Conservation (phyloP, 92 coral and sea anemone genomes). For the Porites divaricata region DNA sequence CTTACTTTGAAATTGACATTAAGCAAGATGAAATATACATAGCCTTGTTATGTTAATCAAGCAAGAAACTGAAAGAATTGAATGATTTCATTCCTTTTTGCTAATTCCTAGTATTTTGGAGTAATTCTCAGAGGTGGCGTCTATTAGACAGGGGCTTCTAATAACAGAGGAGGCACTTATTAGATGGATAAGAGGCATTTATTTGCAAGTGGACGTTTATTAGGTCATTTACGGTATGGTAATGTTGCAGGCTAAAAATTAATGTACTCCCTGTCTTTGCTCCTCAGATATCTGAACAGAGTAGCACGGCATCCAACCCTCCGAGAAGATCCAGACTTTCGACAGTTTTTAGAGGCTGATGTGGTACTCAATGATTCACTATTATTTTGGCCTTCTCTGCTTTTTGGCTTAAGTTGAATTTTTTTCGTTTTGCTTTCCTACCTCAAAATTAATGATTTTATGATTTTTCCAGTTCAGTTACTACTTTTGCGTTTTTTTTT, state of each 20-base stretch:
- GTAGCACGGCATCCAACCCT: slow-evolving; percentile 86
- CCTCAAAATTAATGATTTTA: background rate
- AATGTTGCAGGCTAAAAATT: background rate
- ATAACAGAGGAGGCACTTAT: too few species aligned
- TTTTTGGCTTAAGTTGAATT: background rate
- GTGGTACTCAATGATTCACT: slow-evolving; percentile 51
- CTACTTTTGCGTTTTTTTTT: too few species aligned
- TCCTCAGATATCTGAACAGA: slow-evolving; percentile 87
- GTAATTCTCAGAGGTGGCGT: too few species aligned
- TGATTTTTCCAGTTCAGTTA: too few species aligned
- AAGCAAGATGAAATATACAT: too few species aligned
- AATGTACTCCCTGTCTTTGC: background rate
- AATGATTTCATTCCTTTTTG: too few species aligned
- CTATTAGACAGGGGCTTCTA: too few species aligned
- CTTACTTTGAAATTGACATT: too few species aligned
- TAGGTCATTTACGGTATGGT: background rate
- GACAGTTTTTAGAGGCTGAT: slow-evolving; percentile 96
- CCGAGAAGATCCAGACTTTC: slow-evolving; percentile 92
- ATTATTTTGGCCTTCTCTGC: background rate
- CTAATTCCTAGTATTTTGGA: too few species aligned
- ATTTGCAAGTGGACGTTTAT: too few species aligned
- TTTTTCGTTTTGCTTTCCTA: background rate
- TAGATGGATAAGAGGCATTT: too few species aligned
- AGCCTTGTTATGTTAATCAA: too few species aligned
- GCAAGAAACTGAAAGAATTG: background rate